Base-by-base conservation (phyloP, 2,888 invertebrate genomes). In the Caenorhabditis sp. region DNA sequence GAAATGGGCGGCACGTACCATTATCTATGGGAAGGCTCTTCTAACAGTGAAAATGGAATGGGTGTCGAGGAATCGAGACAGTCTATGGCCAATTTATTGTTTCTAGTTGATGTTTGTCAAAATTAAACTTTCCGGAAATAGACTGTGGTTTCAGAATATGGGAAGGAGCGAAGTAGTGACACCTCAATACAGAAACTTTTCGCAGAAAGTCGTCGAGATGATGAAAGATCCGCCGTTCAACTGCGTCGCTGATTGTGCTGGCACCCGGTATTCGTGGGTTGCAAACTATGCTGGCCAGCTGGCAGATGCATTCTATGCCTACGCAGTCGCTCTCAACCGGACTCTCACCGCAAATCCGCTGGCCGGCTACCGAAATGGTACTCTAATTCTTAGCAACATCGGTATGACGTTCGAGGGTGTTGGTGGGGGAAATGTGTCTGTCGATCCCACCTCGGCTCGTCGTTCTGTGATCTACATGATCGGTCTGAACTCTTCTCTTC, bases 211-310 rank as follows among this genome's bases (percentile, higher is more conserved):
- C 1, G 81, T 87, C 8, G 35, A 65, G 9, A 65, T 85, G 44
- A 88, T 86, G 82, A 82, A 77, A 20, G 72, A 82, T 9, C 78
- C 85, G 11, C 89, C 89, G 18, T 89, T 88, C 60, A 82, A 83
- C 61, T 89, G 87, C 58, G 79, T 80, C 4, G 72, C 61, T 1
- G 82, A 82, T 26, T 82, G 82, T 58, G 70, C 70, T 2, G 67
- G 40, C 9, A 40, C 44, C 2, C n/a, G 61, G 37, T 70, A 70
- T 37, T 67, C 65, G 1, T 50, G 64, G 80, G 78, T 79, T 0
- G 74, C 78, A 26, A 76, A 60, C 20, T 85, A 79, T 44, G 71
- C 83, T 2, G 71, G 67, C 6, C 83, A 85, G 58, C 62, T 83
- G 5, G 68, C 79, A 22, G 83, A 85, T 18, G 81, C 85, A 26